Conservation (phyloP, 2,888 invertebrate species). For the Kuschelorhynchus macadamiae region DNA sequence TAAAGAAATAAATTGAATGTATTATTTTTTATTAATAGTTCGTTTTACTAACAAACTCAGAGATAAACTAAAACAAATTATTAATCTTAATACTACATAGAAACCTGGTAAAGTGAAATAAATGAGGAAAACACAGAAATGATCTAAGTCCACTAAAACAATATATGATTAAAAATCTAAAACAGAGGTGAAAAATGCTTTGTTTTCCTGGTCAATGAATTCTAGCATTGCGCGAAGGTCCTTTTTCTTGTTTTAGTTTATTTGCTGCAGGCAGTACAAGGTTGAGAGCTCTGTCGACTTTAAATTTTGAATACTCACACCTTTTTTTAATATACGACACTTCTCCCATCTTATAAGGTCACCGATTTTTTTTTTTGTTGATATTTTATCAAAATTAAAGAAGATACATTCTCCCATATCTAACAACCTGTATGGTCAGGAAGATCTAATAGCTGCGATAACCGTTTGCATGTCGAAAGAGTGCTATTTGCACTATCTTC, state of each 20-base stretch:
- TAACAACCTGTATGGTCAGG: slow-evolving; percentile 1
- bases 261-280: not conserved
- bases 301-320: not conserved
- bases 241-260: slow-evolving; percentile 1
- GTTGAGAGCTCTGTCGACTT: slow-evolving; percentile 3
- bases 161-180: slow-evolving; percentile 8
- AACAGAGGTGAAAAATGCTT: slow-evolving; percentile 10
- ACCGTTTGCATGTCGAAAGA: too few species aligned
- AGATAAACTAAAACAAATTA: not conserved
- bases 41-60: not conserved
- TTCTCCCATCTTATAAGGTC: not conserved
- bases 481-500: too few species aligned
- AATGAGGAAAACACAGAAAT: not conserved
- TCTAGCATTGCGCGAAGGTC: slow-evolving; percentile 8
- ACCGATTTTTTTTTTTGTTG: not conserved
- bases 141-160: slow-evolving; percentile 8
- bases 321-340: not conserved
- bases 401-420: not conserved
- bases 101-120: not conserved
- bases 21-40: not conserved
- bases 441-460: slow-evolving; percentile 2
- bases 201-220: slow-evolving; percentile 5
- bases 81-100: not conserved
- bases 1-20: not conserved
- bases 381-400: too few species aligned